Evolutionary conservation across 2,113 vertebrate genomes (phyloP), one percentile per base, ranked within the genome.

Genomic region (Oenanthe oenanthe): DNA sequence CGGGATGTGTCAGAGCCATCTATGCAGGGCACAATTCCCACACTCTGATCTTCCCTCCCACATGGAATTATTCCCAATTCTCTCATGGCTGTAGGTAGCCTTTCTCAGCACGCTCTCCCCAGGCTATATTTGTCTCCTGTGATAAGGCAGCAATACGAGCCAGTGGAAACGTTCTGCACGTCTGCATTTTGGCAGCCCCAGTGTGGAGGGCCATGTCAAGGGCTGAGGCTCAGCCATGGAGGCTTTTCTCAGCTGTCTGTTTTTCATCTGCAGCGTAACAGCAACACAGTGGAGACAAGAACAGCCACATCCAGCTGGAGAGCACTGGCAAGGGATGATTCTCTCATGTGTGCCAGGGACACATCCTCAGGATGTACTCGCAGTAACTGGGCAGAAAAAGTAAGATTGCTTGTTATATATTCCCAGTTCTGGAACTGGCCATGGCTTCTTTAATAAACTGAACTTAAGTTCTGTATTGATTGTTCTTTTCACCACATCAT

Each of bases 181-280:
- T 87, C 93, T 92, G 48, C 71, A 32, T 86, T 88, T 93, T 92
- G 92, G 86, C 92, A 96, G 72, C 54, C 63, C 56, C 29, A 54
- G 58, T 13, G 38, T 36, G 73, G 84, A 73, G 36, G 42, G 77
- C 17, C 3, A 62, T 75, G 38, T 87, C 57, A 58, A 19, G 65
- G 2, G 1, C 58, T 28, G 34, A 65, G 76, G 63, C 56, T 95
- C 66, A 93, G 80, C 6, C 43, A 0, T 62, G 57, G 68, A 85
- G 79, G 25, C 71, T 84, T 87, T 84, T 93, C 60, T 88, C 61
- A 70, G 67, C 88, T 87, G 85, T 63, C 88, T 96, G 94, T n/a
- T 95, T 96, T 71, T 85, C 90, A 88, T 93, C 56, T 78, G 25
- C 45, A 67, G 75, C 0, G 1, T 45, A 88, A 76, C 45, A 91